phyloP scores from a whole-genome alignment of 2,113 vertebrate species.

The Pelodiscus sinensis region DNA sequence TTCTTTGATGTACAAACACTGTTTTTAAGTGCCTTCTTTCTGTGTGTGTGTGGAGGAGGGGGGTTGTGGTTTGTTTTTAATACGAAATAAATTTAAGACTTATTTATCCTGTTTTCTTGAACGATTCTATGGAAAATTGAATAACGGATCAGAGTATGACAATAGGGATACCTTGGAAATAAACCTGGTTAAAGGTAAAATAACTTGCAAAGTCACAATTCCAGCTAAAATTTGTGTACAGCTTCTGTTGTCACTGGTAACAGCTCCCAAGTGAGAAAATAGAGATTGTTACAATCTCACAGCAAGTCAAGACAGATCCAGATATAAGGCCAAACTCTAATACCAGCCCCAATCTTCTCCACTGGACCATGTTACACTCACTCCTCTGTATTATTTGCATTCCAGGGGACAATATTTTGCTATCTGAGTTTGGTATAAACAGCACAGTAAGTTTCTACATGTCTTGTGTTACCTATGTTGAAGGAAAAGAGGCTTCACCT shows the following conservation, averaged over 20 bases:
- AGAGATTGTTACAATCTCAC: not conserved
- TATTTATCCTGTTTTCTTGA: not conserved
- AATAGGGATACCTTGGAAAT: not conserved
- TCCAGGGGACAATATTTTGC: not conserved
- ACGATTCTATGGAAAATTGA: not conserved
- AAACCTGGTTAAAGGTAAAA: not conserved
- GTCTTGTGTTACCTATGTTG: not conserved
- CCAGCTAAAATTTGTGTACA: not conserved
- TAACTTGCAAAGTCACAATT: not conserved
- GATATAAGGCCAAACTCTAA: not conserved
- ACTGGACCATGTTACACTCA: not conserved
- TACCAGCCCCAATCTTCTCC: not conserved
- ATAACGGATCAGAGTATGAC: not conserved
- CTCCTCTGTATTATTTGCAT: not conserved
- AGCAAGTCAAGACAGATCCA: not conserved
- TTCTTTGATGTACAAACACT: not conserved
- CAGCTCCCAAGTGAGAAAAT: not conserved
- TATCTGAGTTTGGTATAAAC: not conserved
- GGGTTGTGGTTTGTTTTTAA: not conserved
- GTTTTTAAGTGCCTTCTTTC: not conserved
- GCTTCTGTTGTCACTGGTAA: too few species aligned
- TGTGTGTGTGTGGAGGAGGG: not conserved
- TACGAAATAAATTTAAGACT: not conserved
- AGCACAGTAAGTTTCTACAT: not conserved
- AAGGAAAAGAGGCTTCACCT: not conserved